Percentiles rank a stretch among this genome's conserved stretches.
phyloP scores from a whole-genome alignment of 2,888 invertebrate genomes.

The Chrysolina americana region DNA sequence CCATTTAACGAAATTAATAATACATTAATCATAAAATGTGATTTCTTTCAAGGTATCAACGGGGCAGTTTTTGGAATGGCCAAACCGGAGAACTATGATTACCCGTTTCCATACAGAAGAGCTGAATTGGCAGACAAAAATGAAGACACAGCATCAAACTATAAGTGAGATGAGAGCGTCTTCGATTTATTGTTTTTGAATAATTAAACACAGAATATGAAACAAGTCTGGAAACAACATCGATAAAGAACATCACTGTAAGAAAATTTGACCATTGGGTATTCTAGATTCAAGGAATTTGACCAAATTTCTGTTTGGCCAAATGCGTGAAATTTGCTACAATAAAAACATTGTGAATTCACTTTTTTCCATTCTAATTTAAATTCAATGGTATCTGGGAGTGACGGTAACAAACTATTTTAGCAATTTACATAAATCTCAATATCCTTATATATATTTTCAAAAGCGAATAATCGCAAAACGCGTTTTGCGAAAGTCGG shows the following conservation, averaged over 20 bases:
- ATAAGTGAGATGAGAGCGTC: not conserved
- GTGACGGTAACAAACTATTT: not conserved
- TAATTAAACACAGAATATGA: not conserved
- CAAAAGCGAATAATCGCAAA: not conserved
- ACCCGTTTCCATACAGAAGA: conserved; percentile 52
- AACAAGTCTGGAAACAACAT: too few species aligned
- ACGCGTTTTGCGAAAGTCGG: not conserved
- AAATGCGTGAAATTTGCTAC: not conserved
- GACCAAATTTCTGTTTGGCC: too few species aligned
- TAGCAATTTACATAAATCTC: not conserved
- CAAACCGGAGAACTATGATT: conserved; percentile 43
- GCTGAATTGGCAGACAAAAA: not conserved
- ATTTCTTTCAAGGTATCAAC: conserved; percentile 38
- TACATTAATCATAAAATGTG: not conserved
- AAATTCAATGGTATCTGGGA: not conserved
- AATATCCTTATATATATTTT: conserved; percentile 3
- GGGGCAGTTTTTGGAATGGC: conserved; percentile 46
- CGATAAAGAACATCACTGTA: too few species aligned
- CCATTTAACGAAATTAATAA: too few species aligned
- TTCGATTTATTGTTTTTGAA: not conserved
- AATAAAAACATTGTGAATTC: not conserved
- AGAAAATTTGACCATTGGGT: too few species aligned
- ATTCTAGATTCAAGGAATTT: too few species aligned
- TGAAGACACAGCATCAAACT: not conserved
- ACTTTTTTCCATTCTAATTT: not conserved